A percentile compares a stretch with the other conserved stretches of the same genome.
These are phyloP conservation scores for Hydrotaea diabolus DNA, from an alignment of 2,888 invertebrate genomes.

Conservation along the genomic window DNA sequence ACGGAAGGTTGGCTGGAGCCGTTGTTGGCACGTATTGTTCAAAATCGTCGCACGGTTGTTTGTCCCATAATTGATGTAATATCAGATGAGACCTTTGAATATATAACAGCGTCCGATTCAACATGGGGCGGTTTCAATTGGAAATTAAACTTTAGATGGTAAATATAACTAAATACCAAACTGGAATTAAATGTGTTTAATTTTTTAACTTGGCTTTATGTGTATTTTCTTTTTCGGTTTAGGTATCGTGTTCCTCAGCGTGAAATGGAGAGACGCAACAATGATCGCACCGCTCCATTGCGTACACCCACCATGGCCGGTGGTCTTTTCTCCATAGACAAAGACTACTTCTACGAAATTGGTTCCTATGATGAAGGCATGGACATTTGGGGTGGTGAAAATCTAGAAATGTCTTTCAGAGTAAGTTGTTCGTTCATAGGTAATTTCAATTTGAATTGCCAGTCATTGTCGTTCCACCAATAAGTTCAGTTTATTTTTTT, in stretches of 20 bases:
- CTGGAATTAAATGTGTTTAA: not conserved
- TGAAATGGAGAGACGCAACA: slow-evolving; percentile 95
- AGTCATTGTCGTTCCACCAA: too few relatives aligned
- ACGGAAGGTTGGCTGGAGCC: slow-evolving; percentile 99
- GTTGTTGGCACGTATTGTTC: slow-evolving; percentile 92
- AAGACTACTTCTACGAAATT: slow-evolving; percentile 97
- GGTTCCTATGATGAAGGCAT: slow-evolving; percentile 99
- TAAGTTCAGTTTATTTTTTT: not conserved
- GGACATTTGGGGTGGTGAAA: slow-evolving; percentile 97
- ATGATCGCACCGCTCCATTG: slow-evolving; percentile 95
- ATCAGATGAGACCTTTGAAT: slow-evolving; percentile 99
- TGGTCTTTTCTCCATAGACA: slow-evolving; percentile 96
- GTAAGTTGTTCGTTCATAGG: slow-evolving; percentile 75
- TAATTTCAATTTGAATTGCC: not conserved
- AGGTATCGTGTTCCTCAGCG: slow-evolving; percentile 99
- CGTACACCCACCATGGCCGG: slow-evolving; percentile 99
- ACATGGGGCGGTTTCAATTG: slow-evolving; percentile 99
- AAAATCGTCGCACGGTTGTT: slow-evolving; percentile 95
- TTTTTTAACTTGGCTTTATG: slow-evolving; percentile 21
- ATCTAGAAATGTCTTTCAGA: slow-evolving; percentile 82
- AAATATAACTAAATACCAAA: slow-evolving; percentile 73
- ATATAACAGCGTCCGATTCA: slow-evolving; percentile 99
- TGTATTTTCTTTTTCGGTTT: slow-evolving; percentile 48
- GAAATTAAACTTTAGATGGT: slow-evolving; percentile 99
- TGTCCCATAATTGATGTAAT: slow-evolving; percentile 99